These are phyloP conservation scores for Rhinoraja longicauda DNA, from an alignment of 2,797 vertebrate genomes.

Conservation along the genomic window DNA sequence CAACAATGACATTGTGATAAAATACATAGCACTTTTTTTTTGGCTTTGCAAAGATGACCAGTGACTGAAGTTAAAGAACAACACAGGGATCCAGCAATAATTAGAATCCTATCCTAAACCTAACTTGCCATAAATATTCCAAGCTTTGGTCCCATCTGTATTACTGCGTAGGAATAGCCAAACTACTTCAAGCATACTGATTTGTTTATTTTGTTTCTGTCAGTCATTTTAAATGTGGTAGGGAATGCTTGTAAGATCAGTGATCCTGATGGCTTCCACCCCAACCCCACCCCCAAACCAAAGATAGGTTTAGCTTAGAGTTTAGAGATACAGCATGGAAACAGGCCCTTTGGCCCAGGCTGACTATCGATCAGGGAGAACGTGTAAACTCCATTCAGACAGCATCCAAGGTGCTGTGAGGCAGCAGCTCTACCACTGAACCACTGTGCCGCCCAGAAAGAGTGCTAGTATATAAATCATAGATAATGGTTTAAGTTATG, in stretches of 20 bases:
- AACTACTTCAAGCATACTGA: background rate
- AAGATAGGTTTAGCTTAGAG: no score
- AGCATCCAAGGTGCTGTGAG: no score
- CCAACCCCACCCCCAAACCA: no score
- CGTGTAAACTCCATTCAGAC: no score
- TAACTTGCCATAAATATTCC: background rate
- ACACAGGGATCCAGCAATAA: background rate
- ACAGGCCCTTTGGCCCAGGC: no score
- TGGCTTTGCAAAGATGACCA: background rate
- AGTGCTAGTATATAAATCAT: background rate
- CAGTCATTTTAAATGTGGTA: background rate
- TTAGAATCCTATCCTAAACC: background rate
- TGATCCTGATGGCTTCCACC: background rate
- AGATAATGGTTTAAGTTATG: background rate
- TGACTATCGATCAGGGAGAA: no score
- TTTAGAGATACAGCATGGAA: no score
- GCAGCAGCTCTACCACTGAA: no score
- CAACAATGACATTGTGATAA: background rate
- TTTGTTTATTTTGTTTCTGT: background rate
- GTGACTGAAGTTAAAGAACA: background rate
- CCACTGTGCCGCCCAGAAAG: background rate
- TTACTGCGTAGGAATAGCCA: background rate
- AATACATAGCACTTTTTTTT: background rate
- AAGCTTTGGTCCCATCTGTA: background rate
- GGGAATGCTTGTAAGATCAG: background rate